phyloP scores from a whole-genome alignment of 2,113 vertebrate species.

The Pogona vitticeps region DNA sequence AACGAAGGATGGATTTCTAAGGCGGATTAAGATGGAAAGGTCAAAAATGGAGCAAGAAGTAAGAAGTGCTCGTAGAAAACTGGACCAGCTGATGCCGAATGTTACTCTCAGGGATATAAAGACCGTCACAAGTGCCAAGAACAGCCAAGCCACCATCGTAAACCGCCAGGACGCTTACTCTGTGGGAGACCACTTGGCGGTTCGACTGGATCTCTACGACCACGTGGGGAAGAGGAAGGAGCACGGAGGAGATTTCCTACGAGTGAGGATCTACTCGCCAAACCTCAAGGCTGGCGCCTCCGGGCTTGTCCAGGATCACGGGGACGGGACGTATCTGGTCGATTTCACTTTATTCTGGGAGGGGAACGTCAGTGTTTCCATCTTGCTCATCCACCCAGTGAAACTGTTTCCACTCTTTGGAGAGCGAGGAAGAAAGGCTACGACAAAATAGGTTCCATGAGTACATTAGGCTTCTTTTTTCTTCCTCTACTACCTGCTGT shows the following conservation, averaged over 20 bases:
- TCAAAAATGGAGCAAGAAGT: background rate
- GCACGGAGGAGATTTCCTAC: conserved; percentile 64
- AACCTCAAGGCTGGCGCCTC: conserved; percentile 49
- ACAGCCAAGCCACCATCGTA: conserved; percentile 20
- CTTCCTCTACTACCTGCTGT: too few relatives aligned
- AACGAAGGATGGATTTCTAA: background rate
- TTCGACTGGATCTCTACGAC: conserved; percentile 45
- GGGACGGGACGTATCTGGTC: conserved; percentile 60
- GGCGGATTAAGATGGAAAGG: background rate
- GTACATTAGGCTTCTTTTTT: conserved; percentile 45
- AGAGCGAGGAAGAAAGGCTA: conserved; percentile 61
- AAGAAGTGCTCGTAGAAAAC: background rate
- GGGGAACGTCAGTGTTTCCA: conserved; percentile 52
- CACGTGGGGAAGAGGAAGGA: conserved; percentile 44
- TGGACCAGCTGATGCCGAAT: background rate
- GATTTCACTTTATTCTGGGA: conserved; percentile 66
- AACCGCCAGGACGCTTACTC: conserved; percentile 39
- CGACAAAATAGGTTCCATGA: conserved; percentile 51
- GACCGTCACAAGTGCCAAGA: background rate
- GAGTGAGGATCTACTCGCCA: conserved; percentile 53
- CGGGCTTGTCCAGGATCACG: conserved; percentile 49
- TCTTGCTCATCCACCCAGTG: conserved; percentile 67
- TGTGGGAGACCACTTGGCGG: conserved; percentile 42
- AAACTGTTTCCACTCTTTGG: conserved; percentile 59
- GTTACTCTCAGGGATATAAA: background rate